phyloP scores from a whole-genome alignment of 2,888 invertebrate species.

The Luffia ferchaultella region DNA sequence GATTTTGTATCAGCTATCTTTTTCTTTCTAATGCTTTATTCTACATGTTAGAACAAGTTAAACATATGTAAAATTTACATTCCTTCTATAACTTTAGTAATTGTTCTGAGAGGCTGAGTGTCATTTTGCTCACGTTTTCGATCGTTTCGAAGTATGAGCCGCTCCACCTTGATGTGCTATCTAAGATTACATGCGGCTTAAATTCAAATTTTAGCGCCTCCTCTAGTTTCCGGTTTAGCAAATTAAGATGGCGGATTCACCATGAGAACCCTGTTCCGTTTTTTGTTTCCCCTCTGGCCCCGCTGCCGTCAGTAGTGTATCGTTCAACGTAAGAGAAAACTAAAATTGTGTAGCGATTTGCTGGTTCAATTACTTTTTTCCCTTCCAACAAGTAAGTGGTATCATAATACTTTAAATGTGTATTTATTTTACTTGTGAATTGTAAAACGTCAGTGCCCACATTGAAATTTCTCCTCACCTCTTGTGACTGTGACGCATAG shows the following conservation, averaged over 20 bases:
- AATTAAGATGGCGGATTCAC: constrained; percentile 42
- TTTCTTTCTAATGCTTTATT: too few species aligned
- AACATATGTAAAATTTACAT: too few species aligned
- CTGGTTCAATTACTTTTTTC: constrained; percentile 62
- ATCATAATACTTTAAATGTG: constrained; percentile 12
- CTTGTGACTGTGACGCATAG: constrained; percentile 69
- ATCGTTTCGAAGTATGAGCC: too few species aligned
- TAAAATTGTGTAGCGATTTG: constrained; percentile 61
- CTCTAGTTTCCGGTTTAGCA: constrained; percentile 14
- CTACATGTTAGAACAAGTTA: too few species aligned
- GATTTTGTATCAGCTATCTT: too few species aligned
- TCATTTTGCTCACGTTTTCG: too few species aligned
- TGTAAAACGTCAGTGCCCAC: constrained; percentile 25
- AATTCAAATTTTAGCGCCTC: constrained; percentile 7
- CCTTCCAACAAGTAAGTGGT: constrained; percentile 66
- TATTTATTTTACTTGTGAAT: not conserved
- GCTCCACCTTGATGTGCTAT: too few species aligned
- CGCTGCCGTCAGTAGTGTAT: constrained; percentile 45
- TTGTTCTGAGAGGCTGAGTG: too few species aligned
- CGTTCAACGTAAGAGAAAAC: constrained; percentile 65
- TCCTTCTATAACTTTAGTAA: too few species aligned
- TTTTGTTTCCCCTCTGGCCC: constrained; percentile 64
- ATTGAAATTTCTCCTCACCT: constrained; percentile 29
- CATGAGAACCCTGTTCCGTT: constrained; percentile 64
- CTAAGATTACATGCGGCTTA: too few species aligned